Evolutionary conservation across 2,113 vertebrate genomes (phyloP), one percentile per base, ranked within the genome.

Genomic region (Lynx canadensis): DNA sequence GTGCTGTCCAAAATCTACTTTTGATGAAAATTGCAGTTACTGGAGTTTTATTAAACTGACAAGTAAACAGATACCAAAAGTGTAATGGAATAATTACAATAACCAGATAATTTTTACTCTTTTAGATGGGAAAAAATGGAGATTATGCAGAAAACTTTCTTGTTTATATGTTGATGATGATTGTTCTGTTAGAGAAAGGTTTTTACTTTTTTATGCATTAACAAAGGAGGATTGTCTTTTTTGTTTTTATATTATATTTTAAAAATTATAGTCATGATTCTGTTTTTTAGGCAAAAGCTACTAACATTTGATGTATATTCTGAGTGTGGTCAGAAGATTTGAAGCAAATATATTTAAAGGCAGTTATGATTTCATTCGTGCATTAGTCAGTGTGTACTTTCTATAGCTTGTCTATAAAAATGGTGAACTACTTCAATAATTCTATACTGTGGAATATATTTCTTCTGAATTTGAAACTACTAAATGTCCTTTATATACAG

Each of bases 1-100:
- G 98, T 97, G 97, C 98, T 99, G 98, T 99, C 98, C 97, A 98
- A 98, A 97, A 97, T 94, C 97, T 91, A 98, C 97, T 98, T 98
- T 98, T 99, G 98, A 99, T 99, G 98, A 98, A 98, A 98, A 98
- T 97, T 98, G 92, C 98, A 96, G 97, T 98, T 98, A 93, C 97
- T 83, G 81, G 98, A 98, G 95, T 98, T 97, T 98, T 94, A 95
- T 98, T 98, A 98, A 98, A 97, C 96, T 98, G 98, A 98, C 98
- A 98, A 97, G 96, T 98, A 97, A 97, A 96, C 97, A 98, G 97
- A 97, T 98, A 98, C n/a, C 50, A 96, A 97, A 95, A 81, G 57
- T 95, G 86, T 98, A 97, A 96, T 93, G 68, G 93, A 91, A 55
- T 98, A 98, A 97, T 68, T 95, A 87, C 0, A 94, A 66, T 96